Evolutionary conservation across 2,113 vertebrate genomes (phyloP).

Genomic region (Perccottus glenii): DNA sequence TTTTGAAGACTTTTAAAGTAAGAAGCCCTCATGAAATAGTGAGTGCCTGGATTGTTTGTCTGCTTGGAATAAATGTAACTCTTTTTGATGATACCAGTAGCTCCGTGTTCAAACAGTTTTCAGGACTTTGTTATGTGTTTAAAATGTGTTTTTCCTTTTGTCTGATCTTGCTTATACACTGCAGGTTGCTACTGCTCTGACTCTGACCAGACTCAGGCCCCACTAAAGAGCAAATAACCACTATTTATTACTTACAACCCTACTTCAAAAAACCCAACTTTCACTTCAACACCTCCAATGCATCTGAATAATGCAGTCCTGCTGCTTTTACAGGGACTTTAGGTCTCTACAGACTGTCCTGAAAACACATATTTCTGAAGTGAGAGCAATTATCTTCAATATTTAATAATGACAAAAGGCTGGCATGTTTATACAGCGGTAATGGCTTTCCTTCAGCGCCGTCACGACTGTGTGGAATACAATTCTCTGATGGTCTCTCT

Average conservation of each 20-base stretch:
- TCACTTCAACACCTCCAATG: constrained; percentile 5
- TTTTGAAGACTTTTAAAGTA: too few relatives aligned
- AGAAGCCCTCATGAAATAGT: too few relatives aligned
- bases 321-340: constrained; percentile 28
- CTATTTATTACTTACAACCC: background rate
- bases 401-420: constrained; percentile 52
- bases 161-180: too few relatives aligned
- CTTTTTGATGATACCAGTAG: too few relatives aligned
- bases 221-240: background rate
- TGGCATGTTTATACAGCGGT: constrained; percentile 45
- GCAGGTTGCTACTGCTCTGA: background rate
- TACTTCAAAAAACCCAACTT: background rate
- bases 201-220: background rate
- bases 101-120: too few relatives aligned
- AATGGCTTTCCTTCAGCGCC: constrained; percentile 48
- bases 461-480: constrained; percentile 26
- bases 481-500: constrained; percentile 21
- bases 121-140: too few relatives aligned
- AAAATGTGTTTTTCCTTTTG: too few relatives aligned
- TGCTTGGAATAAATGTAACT: too few relatives aligned
- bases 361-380: constrained; percentile 52
- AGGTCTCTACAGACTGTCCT: constrained; percentile 20
- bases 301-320: constrained; percentile 22
- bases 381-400: constrained; percentile 52
- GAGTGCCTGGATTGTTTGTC: too few relatives aligned